These are phyloP conservation scores for Hesperophylax magnus DNA, from an alignment of 1,140 invertebrate genomes.

Conservation along the genomic window DNA sequence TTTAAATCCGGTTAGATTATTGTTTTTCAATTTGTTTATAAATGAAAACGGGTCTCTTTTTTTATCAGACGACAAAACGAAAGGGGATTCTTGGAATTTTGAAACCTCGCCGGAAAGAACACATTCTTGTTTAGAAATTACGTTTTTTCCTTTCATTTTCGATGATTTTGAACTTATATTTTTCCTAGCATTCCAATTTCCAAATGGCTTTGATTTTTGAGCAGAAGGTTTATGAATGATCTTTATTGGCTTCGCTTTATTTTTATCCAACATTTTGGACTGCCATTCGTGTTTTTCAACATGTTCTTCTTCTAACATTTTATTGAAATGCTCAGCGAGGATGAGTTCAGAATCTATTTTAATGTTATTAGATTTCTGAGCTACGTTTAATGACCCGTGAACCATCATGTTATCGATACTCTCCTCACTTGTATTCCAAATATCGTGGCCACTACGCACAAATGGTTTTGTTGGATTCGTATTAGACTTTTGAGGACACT, in stretches of 20 bases:
- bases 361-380: background rate
- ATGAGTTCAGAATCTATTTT: constrained; percentile 27
- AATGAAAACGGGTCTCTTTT: background rate
- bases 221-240: background rate
- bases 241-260: background rate
- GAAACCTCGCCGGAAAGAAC: background rate
- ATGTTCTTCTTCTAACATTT: constrained; percentile 24
- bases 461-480: background rate
- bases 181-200: constrained; percentile 35
- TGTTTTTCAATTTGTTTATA: constrained; percentile 4
- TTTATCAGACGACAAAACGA: background rate
- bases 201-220: constrained; percentile 32
- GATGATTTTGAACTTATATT: constrained; percentile 11
- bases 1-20: background rate
- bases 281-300: background rate
- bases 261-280: background rate
- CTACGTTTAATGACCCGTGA: background rate
- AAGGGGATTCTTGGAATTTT: background rate
- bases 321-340: constrained; percentile 22
- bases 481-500: background rate
- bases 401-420: background rate
- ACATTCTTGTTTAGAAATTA: background rate
- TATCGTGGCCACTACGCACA: background rate
- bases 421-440: constrained; percentile 14
- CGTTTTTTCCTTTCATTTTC: background rate